Conservation (phyloP, 2,113 vertebrate genomes). For the Tupaia tana region DNA sequence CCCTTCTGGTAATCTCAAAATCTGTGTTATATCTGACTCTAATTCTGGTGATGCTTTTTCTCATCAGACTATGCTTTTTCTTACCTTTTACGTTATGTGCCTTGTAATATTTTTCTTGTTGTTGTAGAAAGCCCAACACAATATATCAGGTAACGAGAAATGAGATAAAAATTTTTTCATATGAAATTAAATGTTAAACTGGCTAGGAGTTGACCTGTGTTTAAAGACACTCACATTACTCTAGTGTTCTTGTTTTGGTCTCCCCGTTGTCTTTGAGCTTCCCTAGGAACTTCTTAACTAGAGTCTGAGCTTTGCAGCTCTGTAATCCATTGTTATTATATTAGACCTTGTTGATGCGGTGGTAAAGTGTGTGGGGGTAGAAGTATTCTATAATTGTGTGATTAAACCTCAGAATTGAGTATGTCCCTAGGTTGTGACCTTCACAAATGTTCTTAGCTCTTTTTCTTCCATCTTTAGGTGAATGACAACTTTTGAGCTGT, state of each 20-base stretch:
- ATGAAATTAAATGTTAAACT: not conserved
- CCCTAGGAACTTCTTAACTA: not conserved
- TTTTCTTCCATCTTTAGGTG: not conserved
- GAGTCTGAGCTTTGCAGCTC: not conserved
- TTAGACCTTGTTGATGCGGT: not conserved
- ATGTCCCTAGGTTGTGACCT: not conserved
- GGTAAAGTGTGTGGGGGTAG: not conserved
- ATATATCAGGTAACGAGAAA: not conserved
- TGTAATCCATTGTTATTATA: not conserved
- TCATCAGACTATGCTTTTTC: not conserved
- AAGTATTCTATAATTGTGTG: not conserved
- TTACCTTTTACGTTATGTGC: not conserved
- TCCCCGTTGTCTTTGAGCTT: not conserved
- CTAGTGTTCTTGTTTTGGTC: not conserved
- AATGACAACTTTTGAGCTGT: not conserved
- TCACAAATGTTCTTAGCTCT: not conserved
- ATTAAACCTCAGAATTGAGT: not conserved
- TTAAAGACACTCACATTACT: not conserved
- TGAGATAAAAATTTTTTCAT: not conserved
- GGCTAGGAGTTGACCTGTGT: not conserved
- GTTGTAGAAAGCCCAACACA: not conserved
- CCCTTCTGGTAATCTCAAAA: not conserved
- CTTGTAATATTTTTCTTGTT: not conserved
- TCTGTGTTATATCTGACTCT: not conserved
- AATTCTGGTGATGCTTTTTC: not conserved